Evolutionary conservation across 1,140 invertebrate genomes (phyloP), one percentile per base, ranked within the genome.

Genomic region (Caenorhabditis tropicalis): DNA sequence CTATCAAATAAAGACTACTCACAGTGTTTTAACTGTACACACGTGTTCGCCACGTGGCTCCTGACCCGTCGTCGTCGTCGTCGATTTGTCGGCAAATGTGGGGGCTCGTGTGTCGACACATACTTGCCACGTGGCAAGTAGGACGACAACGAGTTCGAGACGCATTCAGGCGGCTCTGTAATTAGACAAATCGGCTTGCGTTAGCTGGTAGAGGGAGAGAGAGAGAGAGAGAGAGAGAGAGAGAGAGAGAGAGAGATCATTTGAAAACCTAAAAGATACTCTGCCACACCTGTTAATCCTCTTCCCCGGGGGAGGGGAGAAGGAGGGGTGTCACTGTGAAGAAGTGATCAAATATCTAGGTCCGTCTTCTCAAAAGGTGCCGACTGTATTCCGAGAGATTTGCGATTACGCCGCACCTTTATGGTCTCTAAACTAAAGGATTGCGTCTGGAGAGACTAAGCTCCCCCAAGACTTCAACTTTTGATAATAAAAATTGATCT

Each of bases 11-110:
- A n/a, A n/a, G n/a, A n/a, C n/a, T n/a, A n/a, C 79, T 81, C n/a
- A 81, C 79, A 53, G 33, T 6, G 79, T 81, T 16, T 53, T 81
- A 5, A 81, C 79, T 3, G 79, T 81, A 39, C 79, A 81, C 21
- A 81, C 79, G 31, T 81, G 48, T 3, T 81, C 79, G 19, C 79
- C 79, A 10, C 21, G 29, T 51, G 79, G 79, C n/a, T 81, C 79
- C 15, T 39, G 5, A 10, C 6, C 7, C 33, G 48, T 12, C 10
- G 48, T 19, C 19, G 33, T 4, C 33, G 33, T 10, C 5, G 15
- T 36, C 15, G 7, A 10, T 39, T 74, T 74, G 19, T 74, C 65
- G 3, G 36, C 21, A 74, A 74, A 74, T 12, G 65, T 74, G 36
- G 65, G 65, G 1, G 65, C 33, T 43, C 65, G 65, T n/a, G 65